These are phyloP conservation scores for Pygoscelis antarcticus DNA, from an alignment of 2,113 vertebrate genomes.

Conservation along the genomic window DNA sequence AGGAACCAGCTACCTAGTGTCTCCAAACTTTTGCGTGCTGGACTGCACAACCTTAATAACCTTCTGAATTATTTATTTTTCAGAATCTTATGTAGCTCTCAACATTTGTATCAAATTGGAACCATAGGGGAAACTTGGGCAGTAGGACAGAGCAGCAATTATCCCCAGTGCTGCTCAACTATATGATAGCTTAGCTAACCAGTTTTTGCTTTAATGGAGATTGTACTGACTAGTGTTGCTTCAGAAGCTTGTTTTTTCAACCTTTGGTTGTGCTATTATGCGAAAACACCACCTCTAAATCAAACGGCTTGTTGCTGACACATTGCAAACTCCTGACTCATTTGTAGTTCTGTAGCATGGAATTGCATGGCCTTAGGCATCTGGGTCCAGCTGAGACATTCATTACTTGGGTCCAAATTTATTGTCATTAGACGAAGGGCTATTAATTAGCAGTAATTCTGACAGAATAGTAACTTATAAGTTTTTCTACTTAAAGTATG, in stretches of 20 bases:
- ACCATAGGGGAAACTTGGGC: neutral
- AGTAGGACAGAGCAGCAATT: neutral
- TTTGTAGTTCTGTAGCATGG: neutral
- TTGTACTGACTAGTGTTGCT: neutral
- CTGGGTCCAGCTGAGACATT: neutral
- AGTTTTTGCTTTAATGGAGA: neutral
- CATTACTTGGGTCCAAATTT: neutral
- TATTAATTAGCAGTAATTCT: neutral
- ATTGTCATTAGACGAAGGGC: neutral
- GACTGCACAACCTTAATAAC: neutral
- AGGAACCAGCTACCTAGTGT: neutral
- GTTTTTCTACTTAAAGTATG: neutral
- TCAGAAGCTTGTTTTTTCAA: neutral
- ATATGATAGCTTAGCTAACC: neutral
- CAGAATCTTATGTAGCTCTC: neutral
- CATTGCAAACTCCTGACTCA: neutral
- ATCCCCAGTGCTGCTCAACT: neutral
- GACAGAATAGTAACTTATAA: neutral
- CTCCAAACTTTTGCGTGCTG: neutral
- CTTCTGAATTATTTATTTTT: slow-evolving; percentile 34
- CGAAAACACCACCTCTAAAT: neutral
- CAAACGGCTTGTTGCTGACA: neutral
- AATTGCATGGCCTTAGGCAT: neutral
- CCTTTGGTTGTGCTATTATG: rapidly evolving
- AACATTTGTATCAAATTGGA: slow-evolving; percentile 10